Base-by-base conservation (phyloP, 1,140 invertebrate genomes). In the Aplysia californica region DNA sequence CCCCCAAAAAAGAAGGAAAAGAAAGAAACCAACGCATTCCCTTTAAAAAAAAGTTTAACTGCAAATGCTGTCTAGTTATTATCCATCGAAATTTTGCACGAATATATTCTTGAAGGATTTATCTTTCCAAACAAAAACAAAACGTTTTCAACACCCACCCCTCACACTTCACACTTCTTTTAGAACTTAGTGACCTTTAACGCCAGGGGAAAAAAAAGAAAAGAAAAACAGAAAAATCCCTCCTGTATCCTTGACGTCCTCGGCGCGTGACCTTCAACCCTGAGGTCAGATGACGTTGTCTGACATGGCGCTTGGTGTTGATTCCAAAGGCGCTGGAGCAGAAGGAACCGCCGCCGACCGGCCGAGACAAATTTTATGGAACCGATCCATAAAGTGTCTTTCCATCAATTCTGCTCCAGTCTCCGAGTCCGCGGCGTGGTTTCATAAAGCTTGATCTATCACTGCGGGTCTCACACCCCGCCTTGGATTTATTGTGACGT, bases 361-460 rank as follows among this genome's bases (percentile, higher is more conserved):
- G 66, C 39, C 31, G 66, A 29, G 68, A 36, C 68, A 39, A 39
- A 36, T 70, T n/a, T 35, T 55, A 56, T 44, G 44, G 68, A 39
- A 6, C 50, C 36, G 41, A 70, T 56, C 68, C 68, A 70, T 70
- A 70, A 70, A 70, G 44, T 70, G 68, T 70, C 68, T 6, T 70
- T 70, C 38, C 68, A 70, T 70, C 68, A 70, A 70, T 70, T 70
- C 44, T 5, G 2, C 26, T 58, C 50, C 38, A 31, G 31, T 56
- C 50, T 50, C 50, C 21, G 2, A 41, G 68, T 26, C n/a, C 68
- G 50, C 44, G 23, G 15, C 23, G 35, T 55, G 44, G 36, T 56
- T 70, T 70, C 68, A 70, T 70, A 70, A 70, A 70, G 68, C 55
- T 70, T 70, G 68, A 70, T 70, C 33, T 70, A 70, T 70, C 44